Percentiles rank a stretch among this genome's conserved stretches.
These are phyloP conservation scores for Tenthredo mesomela DNA, from an alignment of 2,888 invertebrate species.

Conservation along the genomic window DNA sequence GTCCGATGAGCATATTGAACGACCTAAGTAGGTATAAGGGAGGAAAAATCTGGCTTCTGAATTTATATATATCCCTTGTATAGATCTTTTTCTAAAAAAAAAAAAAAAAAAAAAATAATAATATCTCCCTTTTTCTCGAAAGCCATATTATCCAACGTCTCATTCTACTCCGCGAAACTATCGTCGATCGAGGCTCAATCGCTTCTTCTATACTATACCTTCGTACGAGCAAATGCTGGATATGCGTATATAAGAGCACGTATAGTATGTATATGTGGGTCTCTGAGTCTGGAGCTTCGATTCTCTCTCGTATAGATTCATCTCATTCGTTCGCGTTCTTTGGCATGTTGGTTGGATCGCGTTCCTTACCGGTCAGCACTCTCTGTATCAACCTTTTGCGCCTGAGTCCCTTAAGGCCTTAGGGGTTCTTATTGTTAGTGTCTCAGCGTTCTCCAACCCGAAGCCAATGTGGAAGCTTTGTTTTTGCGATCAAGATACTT, in stretches of 20 bases:
- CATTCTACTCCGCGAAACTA: constrained; percentile 1
- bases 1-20: not conserved
- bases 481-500: not conserved
- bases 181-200: not conserved
- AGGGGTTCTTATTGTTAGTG: constrained; percentile 31
- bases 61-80: not conserved
- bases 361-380: constrained; percentile 45
- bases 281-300: constrained; percentile 48
- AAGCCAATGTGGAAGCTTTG: not conserved
- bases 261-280: constrained; percentile 53
- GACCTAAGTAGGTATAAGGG: not conserved
- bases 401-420: constrained; percentile 6
- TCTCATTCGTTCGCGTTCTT: not conserved
- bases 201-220: not conserved
- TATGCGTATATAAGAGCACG: not conserved
- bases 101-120: not conserved
- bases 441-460: not conserved
- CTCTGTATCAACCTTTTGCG: constrained; percentile 19
- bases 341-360: constrained; percentile 15
- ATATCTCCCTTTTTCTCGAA: not conserved
- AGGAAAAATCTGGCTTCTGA: not conserved
- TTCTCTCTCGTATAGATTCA: constrained; percentile 31
- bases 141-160: not conserved
- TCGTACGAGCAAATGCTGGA: not conserved
- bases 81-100: not conserved